Evolutionary conservation across 2,113 vertebrate species (phyloP).

Genomic region (Cebidichthys violaceus): DNA sequence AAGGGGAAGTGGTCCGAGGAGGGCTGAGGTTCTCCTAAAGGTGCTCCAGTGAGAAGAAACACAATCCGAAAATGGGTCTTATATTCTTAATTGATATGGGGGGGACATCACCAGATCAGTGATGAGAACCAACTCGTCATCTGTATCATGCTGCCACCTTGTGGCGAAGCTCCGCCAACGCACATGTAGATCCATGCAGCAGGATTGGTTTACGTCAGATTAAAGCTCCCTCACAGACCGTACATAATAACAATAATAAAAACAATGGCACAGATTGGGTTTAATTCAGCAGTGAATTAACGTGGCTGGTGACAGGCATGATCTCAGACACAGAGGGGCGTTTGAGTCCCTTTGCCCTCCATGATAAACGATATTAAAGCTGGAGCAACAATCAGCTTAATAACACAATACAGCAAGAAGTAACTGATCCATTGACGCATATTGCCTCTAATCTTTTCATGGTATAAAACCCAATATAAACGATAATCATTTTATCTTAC

Average conservation of each 20-base stretch:
- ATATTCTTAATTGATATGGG: slow-evolving; percentile 15
- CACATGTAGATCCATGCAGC: neutral
- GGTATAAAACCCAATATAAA: slow-evolving; percentile 33
- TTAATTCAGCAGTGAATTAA: neutral
- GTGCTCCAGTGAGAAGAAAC: slow-evolving; percentile 4
- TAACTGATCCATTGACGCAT: slow-evolving; percentile 1
- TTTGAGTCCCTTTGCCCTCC: neutral
- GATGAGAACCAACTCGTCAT: neutral
- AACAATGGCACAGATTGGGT: neutral
- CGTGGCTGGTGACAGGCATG: neutral
- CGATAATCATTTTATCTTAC: slow-evolving; percentile 34
- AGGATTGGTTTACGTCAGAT: neutral
- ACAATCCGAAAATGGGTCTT: neutral
- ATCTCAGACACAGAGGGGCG: neutral
- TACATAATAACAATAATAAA: too few species aligned
- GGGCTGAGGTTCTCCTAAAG: slow-evolving; percentile 1
- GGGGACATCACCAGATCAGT: neutral
- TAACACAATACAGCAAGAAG: neutral
- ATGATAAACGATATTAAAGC: neutral
- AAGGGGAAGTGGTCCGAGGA: slow-evolving; percentile 13
- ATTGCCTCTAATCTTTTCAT: neutral
- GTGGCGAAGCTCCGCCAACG: slow-evolving; percentile 49
- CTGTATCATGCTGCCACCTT: slow-evolving; percentile 67
- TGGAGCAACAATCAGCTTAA: neutral
- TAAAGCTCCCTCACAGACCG: neutral